Conservation (phyloP, 2,797 vertebrate genomes). For the Myioborus melanocephalus region DNA sequence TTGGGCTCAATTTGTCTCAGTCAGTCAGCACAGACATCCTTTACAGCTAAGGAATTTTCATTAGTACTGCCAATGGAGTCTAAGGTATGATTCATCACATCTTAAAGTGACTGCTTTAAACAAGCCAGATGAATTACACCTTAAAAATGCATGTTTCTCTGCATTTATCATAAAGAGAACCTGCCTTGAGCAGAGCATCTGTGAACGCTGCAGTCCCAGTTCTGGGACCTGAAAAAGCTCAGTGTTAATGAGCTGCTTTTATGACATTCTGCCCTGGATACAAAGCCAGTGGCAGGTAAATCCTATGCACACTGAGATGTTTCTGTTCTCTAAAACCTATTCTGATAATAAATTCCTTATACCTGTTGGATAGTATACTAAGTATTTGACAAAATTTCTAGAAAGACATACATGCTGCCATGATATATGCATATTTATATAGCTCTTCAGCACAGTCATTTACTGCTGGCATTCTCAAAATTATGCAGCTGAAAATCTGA, state of each 20-base stretch:
- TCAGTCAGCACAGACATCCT: not conserved
- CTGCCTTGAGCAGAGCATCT: not conserved
- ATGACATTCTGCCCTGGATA: not conserved
- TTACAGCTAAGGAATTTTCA: slow-evolving; percentile 24
- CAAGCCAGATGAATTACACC: slow-evolving; percentile 1
- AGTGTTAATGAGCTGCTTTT: not conserved
- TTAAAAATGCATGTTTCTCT: slow-evolving; percentile 14
- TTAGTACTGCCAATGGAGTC: not conserved
- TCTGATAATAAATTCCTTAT: not conserved
- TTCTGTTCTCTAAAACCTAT: not conserved
- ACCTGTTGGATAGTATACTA: not conserved
- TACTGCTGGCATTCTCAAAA: not conserved
- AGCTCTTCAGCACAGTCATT: not conserved
- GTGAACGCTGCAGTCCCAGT: not conserved
- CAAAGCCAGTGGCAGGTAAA: not conserved
- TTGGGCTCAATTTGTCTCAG: slow-evolving; percentile 14
- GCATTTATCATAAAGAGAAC: not conserved
- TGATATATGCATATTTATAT: not conserved
- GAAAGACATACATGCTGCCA: not conserved
- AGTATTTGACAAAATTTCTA: not conserved
- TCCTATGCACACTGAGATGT: not conserved
- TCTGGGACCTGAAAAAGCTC: not conserved
- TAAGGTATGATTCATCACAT: slow-evolving; percentile 23
- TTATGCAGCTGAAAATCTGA: not conserved
- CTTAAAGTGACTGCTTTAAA: slow-evolving; percentile 26